Percentiles rank a stretch among this genome's conserved stretches.
Evolutionary conservation across 1,140 invertebrate species (phyloP).

Genomic region (Drosophila micromelanica): DNA sequence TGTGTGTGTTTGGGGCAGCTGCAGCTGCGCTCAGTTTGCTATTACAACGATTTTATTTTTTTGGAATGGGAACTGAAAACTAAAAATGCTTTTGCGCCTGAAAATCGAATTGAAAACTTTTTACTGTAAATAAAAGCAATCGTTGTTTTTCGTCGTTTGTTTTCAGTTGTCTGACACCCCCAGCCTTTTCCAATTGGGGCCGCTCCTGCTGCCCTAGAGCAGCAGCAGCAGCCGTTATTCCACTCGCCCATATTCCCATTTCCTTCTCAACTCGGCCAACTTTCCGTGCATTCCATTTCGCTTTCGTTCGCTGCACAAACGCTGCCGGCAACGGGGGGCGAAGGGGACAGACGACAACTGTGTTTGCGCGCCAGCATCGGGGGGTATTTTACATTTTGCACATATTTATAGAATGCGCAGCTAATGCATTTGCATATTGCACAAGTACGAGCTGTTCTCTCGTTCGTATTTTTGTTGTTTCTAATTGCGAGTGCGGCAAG

Average conservation of each 20-base stretch:
- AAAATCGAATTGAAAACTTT: conserved; percentile 66
- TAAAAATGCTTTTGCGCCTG: conserved; percentile 31
- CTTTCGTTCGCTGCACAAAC: conserved; percentile 37
- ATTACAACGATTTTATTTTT: conserved; percentile 37
- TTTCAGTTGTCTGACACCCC: not conserved
- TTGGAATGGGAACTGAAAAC: conserved; percentile 42
- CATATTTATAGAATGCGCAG: conserved; percentile 69
- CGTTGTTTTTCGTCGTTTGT: conserved; percentile 24
- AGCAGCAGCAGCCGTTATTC: conserved; percentile 3
- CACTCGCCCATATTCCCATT: conserved; percentile 2
- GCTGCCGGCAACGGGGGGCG: conserved; percentile 14
- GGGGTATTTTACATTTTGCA: conserved; percentile 64
- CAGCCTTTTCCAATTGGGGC: conserved; percentile 16
- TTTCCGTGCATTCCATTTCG: conserved; percentile 31
- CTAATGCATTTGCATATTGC: conserved; percentile 38
- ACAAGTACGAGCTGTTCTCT: conserved; percentile 12
- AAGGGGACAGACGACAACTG: conserved; percentile 23
- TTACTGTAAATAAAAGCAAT: conserved; percentile 54
- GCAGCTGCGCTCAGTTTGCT: conserved; percentile 63
- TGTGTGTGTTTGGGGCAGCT: conserved; percentile 30
- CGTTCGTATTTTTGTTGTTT: conserved; percentile 13
- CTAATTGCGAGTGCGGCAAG: conserved; percentile 32
- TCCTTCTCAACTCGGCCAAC: conserved; percentile 5
- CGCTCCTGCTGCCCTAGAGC: conserved; percentile 38
- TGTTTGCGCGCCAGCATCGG: too few relatives aligned